Evolutionary conservation across 2,113 vertebrate genomes (phyloP).

Genomic region (Podilymbus podiceps): DNA sequence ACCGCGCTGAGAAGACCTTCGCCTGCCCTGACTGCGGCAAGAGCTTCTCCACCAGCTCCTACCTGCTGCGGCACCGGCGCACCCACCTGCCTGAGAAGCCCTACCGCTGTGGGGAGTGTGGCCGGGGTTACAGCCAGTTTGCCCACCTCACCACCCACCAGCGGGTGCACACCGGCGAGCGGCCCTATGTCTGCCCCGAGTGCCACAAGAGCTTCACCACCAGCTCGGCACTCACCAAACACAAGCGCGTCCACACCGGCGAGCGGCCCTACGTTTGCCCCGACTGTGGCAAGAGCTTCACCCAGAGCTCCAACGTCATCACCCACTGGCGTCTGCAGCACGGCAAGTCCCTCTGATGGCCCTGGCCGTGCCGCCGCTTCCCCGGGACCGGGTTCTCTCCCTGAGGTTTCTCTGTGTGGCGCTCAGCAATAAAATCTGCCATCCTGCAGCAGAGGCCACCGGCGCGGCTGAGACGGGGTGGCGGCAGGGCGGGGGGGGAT

Average conservation of each 20-base stretch:
- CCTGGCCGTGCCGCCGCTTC: not conserved
- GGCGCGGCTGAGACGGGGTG: not conserved
- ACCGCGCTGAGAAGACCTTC: constrained; percentile 31
- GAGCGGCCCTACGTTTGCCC: too few species aligned
- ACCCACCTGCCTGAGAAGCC: not conserved
- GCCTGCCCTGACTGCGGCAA: not conserved
- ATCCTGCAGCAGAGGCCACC: not conserved
- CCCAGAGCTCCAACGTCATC: not conserved
- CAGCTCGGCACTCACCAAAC: too few species aligned
- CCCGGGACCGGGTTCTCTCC: rapidly evolving
- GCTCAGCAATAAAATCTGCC: not conserved
- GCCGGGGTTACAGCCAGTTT: not conserved
- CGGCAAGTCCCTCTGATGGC: not conserved
- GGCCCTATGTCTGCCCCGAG: too few species aligned
- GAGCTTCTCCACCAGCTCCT: not conserved
- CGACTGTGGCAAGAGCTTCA: not conserved
- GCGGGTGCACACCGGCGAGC: not conserved
- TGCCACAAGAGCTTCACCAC: too few species aligned
- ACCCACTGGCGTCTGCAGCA: not conserved
- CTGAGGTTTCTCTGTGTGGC: too few species aligned
- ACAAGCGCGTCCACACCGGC: too few species aligned
- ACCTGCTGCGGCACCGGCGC: not conserved
- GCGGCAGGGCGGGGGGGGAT: rapidly evolving
- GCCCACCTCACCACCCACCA: not conserved
- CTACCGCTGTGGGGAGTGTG: not conserved